phyloP scores from a whole-genome alignment of 2,113 vertebrate genomes.

The Elephas maximus region DNA sequence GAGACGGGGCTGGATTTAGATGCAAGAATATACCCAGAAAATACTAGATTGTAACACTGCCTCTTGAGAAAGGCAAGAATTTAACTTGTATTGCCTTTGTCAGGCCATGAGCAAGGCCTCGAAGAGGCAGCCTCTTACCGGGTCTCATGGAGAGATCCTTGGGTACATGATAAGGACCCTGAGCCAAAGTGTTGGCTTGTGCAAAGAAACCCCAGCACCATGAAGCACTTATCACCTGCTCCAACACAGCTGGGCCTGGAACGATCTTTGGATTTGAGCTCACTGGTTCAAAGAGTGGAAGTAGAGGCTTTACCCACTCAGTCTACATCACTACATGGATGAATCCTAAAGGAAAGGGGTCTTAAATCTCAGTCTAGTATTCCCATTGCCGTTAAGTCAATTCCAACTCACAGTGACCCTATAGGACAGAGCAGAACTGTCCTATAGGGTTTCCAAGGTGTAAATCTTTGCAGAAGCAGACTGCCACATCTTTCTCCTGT shows the following conservation, averaged over 20 bases:
- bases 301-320: not conserved
- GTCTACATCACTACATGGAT: not conserved
- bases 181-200: not conserved
- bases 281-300: not conserved
- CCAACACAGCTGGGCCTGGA: not conserved
- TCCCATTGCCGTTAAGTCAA: too few relatives aligned
- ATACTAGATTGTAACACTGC: too few relatives aligned
- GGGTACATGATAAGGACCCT: not conserved
- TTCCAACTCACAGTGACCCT: not conserved
- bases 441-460: not conserved
- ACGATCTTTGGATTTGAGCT: not conserved
- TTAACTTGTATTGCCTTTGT: not conserved
- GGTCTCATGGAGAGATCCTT: too few relatives aligned
- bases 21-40: not conserved
- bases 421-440: not conserved
- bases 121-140: not conserved
- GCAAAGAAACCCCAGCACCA: not conserved
- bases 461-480: not conserved
- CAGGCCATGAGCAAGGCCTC: not conserved
- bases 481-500: not conserved
- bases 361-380: not conserved
- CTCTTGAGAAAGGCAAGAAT: not conserved
- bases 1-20: too few relatives aligned
- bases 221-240: not conserved
- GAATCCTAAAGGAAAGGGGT: not conserved